Percentiles rank a stretch among this genome's conserved stretches.
phyloP scores from a whole-genome alignment of 2,888 invertebrate genomes.

The Agrenia bidenticulata region DNA sequence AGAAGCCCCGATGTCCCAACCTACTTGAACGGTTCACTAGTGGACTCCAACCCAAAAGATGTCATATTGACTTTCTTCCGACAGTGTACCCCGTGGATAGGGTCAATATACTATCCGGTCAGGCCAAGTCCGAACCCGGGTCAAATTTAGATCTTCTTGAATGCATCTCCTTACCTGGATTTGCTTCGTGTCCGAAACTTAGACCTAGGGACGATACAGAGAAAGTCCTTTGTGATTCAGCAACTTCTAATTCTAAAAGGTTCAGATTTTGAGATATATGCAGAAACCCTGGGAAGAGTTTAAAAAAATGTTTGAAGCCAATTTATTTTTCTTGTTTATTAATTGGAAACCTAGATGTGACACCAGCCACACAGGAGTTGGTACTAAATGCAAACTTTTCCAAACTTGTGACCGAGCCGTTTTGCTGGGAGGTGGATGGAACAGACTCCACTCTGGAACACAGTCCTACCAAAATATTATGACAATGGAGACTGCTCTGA shows the following conservation, averaged over 20 bases:
- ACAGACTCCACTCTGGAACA: slow-evolving; percentile 56
- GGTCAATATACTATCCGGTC: slow-evolving; percentile 52
- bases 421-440: slow-evolving; percentile 61
- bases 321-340: background rate
- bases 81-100: slow-evolving; percentile 55
- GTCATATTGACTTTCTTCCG: slow-evolving; percentile 60
- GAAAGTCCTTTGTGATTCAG: slow-evolving; percentile 56
- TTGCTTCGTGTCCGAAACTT: slow-evolving; percentile 56
- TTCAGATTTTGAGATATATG: no score
- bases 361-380: slow-evolving; percentile 48
- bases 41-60: slow-evolving; percentile 54
- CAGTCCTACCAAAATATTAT: slow-evolving; percentile 56
- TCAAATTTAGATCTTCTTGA: slow-evolving; percentile 52
- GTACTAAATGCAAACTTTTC: slow-evolving; percentile 57
- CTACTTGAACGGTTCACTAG: slow-evolving; percentile 54
- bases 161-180: slow-evolving; percentile 54
- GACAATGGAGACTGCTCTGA: slow-evolving; percentile 57
- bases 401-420: slow-evolving; percentile 60
- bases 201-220: slow-evolving; percentile 55
- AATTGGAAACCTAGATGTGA: slow-evolving; percentile 51
- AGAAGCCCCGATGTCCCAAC: slow-evolving; percentile 59
- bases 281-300: no score
- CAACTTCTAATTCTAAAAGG: slow-evolving; percentile 58
- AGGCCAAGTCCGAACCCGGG: slow-evolving; percentile 10
- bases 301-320: background rate